Conservation (phyloP, 2,113 vertebrate genomes). For the Megaleporinus macrocephalus region DNA sequence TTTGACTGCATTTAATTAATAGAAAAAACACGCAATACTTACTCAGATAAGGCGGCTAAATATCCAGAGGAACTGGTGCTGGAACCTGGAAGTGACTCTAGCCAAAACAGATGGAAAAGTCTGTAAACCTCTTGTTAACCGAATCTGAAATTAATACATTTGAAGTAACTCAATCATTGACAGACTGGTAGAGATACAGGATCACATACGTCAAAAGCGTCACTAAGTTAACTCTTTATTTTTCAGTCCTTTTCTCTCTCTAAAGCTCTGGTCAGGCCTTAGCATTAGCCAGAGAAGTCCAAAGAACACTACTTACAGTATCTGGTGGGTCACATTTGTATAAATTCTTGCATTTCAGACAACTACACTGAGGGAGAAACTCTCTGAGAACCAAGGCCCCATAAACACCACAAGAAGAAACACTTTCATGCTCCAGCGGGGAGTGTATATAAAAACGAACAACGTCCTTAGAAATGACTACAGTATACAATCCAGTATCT, state of each 20-base stretch:
- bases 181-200: background rate
- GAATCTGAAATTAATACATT: background rate
- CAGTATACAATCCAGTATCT: background rate
- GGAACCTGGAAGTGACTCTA: slow-evolving; percentile 19
- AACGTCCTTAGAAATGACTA: background rate
- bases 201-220: background rate
- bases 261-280: background rate
- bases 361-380: background rate
- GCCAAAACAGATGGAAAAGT: slow-evolving; percentile 4
- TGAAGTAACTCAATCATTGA: background rate
- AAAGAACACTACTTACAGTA: background rate
- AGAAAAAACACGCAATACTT: background rate
- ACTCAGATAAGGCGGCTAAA: background rate
- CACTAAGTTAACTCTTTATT: background rate
- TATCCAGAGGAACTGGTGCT: background rate
- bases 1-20: background rate
- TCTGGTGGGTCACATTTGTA: background rate
- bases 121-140: background rate
- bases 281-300: background rate
- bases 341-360: background rate
- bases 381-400: background rate
- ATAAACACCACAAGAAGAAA: background rate
- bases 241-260: background rate
- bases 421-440: background rate
- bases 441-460: background rate